A percentile compares a stretch with the other conserved stretches of the same genome.
Conservation (phyloP, 92 coral and sea anemone species). For the Zoanthus solanderi region DNA sequence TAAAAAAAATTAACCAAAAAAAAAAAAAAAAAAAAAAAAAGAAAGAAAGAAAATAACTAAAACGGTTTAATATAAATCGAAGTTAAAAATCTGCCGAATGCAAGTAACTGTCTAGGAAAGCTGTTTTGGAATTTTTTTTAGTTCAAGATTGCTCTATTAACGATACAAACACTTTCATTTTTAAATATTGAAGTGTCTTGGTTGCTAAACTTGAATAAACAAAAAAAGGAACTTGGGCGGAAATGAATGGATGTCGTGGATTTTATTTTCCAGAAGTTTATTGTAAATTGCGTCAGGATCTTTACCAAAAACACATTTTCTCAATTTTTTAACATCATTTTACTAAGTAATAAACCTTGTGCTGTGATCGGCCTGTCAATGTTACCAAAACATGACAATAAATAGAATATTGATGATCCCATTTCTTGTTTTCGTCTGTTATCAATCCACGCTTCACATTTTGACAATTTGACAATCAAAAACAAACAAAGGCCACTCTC, state of each 20-base stretch:
- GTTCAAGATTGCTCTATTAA: too few relatives aligned
- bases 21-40: too few relatives aligned
- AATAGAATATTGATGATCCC: not conserved
- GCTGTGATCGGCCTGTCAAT: not conserved
- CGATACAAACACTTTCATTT: too few relatives aligned
- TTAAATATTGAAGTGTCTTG: not conserved
- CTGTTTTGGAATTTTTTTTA: too few relatives aligned
- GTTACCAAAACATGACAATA: not conserved
- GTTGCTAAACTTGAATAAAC: not conserved
- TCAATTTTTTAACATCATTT: not conserved
- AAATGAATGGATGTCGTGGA: not conserved
- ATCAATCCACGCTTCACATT: not conserved
- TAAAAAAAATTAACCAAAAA: too few relatives aligned
- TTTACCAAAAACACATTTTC: not conserved
- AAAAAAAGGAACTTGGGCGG: not conserved
- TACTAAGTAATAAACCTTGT: not conserved
- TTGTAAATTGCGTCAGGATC: not conserved
- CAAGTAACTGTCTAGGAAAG: too few relatives aligned
- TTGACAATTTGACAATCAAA: slow-evolving; percentile 1
- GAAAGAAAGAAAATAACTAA: too few relatives aligned
- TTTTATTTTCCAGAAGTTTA: not conserved
- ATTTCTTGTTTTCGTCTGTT: not conserved
- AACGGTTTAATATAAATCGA: too few relatives aligned
- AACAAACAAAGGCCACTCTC: not conserved
- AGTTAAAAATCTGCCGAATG: too few relatives aligned